These are phyloP conservation scores for Coleophora deauratella DNA, from an alignment of 2,888 invertebrate species.

Conservation along the genomic window DNA sequence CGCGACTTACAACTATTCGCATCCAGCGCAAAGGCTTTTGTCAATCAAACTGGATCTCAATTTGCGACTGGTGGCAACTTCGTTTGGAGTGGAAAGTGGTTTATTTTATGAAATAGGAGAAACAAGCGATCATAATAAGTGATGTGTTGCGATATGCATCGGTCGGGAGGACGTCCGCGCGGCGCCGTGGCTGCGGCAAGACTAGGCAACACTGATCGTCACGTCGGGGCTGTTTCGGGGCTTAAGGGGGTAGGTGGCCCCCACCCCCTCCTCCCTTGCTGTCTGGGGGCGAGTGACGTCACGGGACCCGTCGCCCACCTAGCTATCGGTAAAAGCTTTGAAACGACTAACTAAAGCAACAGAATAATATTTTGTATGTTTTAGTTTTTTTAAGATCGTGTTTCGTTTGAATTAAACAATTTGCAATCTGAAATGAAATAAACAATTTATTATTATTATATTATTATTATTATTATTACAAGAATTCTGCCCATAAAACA, in stretches of 20 bases:
- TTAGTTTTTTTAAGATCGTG: too few relatives aligned
- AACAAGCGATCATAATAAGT: conserved; percentile 46
- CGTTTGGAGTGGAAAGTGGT: too few relatives aligned
- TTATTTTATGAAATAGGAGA: not conserved
- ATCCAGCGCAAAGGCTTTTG: conserved; percentile 14
- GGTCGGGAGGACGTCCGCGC: conserved; percentile 35
- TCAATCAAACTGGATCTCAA: too few relatives aligned
- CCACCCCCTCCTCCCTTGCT: conserved; percentile 14
- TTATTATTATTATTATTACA: too few relatives aligned
- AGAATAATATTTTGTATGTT: too few relatives aligned
- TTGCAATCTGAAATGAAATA: too few relatives aligned
- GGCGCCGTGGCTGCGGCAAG: conserved; percentile 53
- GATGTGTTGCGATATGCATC: conserved; percentile 42
- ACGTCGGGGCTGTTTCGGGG: conserved; percentile 10
- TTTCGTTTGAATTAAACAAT: too few relatives aligned
- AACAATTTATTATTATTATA: too few relatives aligned
- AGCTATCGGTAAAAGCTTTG: too few relatives aligned
- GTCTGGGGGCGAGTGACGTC: conserved; percentile 13
- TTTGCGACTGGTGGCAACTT: too few relatives aligned
- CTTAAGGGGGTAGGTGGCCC: conserved; percentile 19
- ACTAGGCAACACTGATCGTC: conserved; percentile 45
- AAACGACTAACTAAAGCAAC: too few relatives aligned
- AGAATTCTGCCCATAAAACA: too few relatives aligned
- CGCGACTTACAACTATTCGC: conserved; percentile 15
- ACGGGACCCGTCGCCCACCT: conserved; percentile 8